Base-by-base conservation (phyloP, 2,113 vertebrate species). In the Stictonetta naevosa region DNA sequence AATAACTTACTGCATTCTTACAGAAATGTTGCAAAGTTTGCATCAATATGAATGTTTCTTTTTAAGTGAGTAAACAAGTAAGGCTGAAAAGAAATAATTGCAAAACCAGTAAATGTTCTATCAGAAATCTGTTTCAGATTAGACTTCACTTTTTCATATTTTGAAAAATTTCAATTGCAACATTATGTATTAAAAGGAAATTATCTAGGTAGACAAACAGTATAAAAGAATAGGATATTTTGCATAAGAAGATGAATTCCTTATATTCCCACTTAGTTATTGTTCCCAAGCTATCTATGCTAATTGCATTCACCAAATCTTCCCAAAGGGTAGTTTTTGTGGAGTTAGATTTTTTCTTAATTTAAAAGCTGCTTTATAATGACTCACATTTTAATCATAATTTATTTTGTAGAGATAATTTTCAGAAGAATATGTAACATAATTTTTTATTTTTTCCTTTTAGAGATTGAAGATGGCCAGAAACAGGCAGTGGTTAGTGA, bases 401-500 rank as follows among this genome's bases (percentile, higher is more conserved):
- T 86, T 93, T 85, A 40, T 40, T 91, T 83, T 80, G 17, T 88
- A 38, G 64, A 88, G 36, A n/a, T 78, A 56, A 78, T 86, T 92
- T 95, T 74, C 33, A 74, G 68, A 77, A 83, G 40, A 42, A n/a
- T 90, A 66, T 67, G 87, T 59, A 91, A 75, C 50, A 71, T 33
- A 86, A 80, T 52, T 82, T 83, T 17, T 46, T 44, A 48, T 92
- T 42, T 91, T 88, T 94, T 90, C 20, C 22, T 93, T 96, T 86
- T 81, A 99, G 99, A 99, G 94, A 97, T 98, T 73, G 99, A 99
- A 63, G 98, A 99, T 53, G 99, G 99, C 29, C 99, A 98, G 92
- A 99, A 98, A 21, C 99, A 99, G 71, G 98, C 98, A 73, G 98
- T 99, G 98, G 99, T 99, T 96, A 99, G 99, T 88, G 99, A 99